Evolutionary conservation across 2,113 vertebrate genomes (phyloP).

Genomic region (Anoplopoma fimbria): DNA sequence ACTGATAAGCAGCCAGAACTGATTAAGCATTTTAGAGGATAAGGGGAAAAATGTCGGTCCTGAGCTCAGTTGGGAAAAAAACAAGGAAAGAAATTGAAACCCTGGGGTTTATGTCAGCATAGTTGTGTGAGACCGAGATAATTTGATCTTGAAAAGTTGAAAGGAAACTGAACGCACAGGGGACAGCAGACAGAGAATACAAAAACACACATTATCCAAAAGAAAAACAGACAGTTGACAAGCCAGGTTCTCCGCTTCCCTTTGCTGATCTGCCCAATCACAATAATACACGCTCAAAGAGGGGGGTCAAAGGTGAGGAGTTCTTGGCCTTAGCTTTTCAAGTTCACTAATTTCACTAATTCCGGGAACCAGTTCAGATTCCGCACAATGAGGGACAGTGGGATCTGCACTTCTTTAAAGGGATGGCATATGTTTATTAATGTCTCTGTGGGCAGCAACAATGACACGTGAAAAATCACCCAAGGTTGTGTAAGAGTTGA

Average conservation of each 20-base stretch:
- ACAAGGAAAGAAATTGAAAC: not conserved
- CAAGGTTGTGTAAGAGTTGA: slow-evolving; percentile 31
- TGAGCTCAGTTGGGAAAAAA: not conserved
- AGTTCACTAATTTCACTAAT: not conserved
- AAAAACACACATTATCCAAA: slow-evolving; percentile 7
- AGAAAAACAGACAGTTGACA: slow-evolving; percentile 46
- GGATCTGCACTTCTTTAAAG: slow-evolving; percentile 31
- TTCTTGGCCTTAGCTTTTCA: slow-evolving; percentile 11
- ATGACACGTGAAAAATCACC: slow-evolving; percentile 26
- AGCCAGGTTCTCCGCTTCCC: slow-evolving; percentile 16
- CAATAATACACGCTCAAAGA: slow-evolving; percentile 14
- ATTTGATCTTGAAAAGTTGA: not conserved
- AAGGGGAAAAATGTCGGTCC: slow-evolving; percentile 27
- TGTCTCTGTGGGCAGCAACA: slow-evolving; percentile 40
- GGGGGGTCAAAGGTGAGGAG: slow-evolving; percentile 54
- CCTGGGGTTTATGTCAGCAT: not conserved
- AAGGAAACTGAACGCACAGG: not conserved
- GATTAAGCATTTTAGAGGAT: slow-evolving; percentile 14
- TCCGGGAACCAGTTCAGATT: slow-evolving; percentile 29
- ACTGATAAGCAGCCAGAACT: slow-evolving; percentile 33
- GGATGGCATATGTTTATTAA: slow-evolving; percentile 52
- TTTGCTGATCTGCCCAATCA: slow-evolving; percentile 12
- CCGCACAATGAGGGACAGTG: slow-evolving; percentile 7
- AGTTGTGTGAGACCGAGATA: slow-evolving; percentile 1
- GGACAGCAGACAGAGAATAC: not conserved